Percentiles rank a stretch among this genome's conserved stretches.
Evolutionary conservation across 2,888 invertebrate genomes (phyloP).

Genomic region (Tachystola acroxantha): DNA sequence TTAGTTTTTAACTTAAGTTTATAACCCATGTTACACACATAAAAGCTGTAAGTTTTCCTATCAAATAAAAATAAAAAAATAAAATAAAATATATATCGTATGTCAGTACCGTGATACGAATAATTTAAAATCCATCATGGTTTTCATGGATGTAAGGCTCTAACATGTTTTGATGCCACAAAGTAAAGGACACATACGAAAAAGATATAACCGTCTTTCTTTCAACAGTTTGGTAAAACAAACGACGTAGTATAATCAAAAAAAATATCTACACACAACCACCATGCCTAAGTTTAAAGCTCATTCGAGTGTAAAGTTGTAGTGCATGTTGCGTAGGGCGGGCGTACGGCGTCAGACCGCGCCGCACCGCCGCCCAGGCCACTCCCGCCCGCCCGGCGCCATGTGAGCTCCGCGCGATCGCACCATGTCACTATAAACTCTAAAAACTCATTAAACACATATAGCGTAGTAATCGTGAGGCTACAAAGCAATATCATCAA

Average conservation of each 20-base stretch:
- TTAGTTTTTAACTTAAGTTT: no score
- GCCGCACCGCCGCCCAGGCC: constrained; percentile 44
- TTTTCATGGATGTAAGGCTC: no score
- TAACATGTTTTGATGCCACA: no score
- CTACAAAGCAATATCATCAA: constrained; percentile 28
- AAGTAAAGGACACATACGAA: no score
- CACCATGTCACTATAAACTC: constrained; percentile 18
- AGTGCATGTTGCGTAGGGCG: constrained; percentile 23
- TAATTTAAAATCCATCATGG: no score
- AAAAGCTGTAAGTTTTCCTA: no score
- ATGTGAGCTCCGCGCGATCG: constrained; percentile 29
- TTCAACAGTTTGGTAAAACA: background rate
- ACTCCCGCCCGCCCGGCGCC: constrained; percentile 28
- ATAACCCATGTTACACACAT: no score
- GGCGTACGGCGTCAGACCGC: constrained; percentile 48
- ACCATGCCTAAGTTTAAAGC: background rate
- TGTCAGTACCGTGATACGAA: no score
- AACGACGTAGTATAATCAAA: background rate
- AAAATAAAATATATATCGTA: no score
- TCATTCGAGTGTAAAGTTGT: background rate
- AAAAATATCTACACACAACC: no score
- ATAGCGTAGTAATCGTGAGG: constrained; percentile 23
- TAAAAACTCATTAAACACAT: constrained; percentile 13
- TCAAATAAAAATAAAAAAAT: no score
- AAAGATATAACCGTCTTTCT: no score